phyloP scores from a whole-genome alignment of 2,888 invertebrate species.

The Leucophora obtusa region DNA sequence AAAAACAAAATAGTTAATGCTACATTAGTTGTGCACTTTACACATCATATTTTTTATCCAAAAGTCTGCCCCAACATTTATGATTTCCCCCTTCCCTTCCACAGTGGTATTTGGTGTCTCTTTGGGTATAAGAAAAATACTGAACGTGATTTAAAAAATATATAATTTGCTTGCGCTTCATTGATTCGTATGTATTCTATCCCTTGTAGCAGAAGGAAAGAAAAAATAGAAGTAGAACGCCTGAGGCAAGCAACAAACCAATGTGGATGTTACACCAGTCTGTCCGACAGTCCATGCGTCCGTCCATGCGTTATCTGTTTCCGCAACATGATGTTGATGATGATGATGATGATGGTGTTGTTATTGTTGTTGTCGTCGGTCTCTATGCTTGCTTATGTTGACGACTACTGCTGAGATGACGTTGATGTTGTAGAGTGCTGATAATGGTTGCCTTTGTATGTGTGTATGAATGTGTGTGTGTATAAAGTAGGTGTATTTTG shows the following conservation, averaged over 20 bases:
- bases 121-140: background rate
- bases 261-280: conserved; percentile 28
- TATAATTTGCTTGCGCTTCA: conserved; percentile 70
- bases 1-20: background rate
- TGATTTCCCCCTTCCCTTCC: too few relatives aligned
- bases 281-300: conserved; percentile 59
- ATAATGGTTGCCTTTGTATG: conserved; percentile 49
- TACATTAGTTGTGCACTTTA: conserved; percentile 43
- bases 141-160: background rate
- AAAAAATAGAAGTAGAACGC: conserved; percentile 49
- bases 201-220: conserved; percentile 50
- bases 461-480: conserved; percentile 20
- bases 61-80: conserved; percentile 16
- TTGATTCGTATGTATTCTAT: conserved; percentile 69
- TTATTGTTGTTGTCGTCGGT: conserved; percentile 56
- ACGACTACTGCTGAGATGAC: conserved; percentile 66
- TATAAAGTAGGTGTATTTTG: conserved; percentile 43
- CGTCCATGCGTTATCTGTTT: conserved; percentile 77
- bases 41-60: background rate
- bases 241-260: conserved; percentile 37
- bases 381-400: conserved; percentile 71
- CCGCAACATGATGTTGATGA: conserved; percentile 71
- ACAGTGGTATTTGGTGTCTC: background rate
- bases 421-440: conserved; percentile 59
- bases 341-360: conserved; percentile 57